Conservation (phyloP, 1,140 invertebrate species). For the Ganaspis sp. region DNA sequence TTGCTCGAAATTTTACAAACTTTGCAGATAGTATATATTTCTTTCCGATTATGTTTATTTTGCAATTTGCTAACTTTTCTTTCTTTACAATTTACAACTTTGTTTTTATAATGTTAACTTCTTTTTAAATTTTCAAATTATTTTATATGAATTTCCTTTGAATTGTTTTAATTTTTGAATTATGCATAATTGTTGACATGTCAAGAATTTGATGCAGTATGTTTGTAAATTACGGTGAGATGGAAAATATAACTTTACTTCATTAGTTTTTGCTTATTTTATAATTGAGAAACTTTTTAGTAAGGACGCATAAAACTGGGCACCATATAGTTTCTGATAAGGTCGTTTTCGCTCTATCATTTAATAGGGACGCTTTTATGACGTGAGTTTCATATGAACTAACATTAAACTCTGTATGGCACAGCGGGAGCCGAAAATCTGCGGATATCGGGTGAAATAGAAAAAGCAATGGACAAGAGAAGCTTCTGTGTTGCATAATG, state of each 20-base stretch:
- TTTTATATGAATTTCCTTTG: no score
- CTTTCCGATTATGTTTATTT: not conserved
- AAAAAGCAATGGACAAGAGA: constrained; percentile 35
- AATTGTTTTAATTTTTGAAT: no score
- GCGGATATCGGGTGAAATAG: not conserved
- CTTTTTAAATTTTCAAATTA: no score
- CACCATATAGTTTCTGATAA: not conserved
- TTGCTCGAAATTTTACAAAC: not conserved
- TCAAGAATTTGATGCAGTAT: no score
- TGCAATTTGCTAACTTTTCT: no score
- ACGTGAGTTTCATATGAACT: constrained; percentile 14
- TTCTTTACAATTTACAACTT: no score
- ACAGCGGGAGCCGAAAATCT: not conserved
- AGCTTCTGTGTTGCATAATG: constrained; percentile 39
- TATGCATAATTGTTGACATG: no score
- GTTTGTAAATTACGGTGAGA: no score
- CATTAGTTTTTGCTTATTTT: not conserved
- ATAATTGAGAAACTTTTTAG: not conserved
- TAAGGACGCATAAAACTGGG: not conserved
- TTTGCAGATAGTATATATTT: not conserved
- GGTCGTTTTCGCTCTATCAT: constrained; percentile 4
- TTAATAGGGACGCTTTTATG: constrained; percentile 36
- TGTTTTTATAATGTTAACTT: no score
- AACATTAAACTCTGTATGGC: not conserved
- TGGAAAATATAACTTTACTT: no score